A percentile compares a stretch with the other conserved stretches of the same genome.
Conservation (phyloP, 2,113 vertebrate species). For the Petrocephalus zakoni region DNA sequence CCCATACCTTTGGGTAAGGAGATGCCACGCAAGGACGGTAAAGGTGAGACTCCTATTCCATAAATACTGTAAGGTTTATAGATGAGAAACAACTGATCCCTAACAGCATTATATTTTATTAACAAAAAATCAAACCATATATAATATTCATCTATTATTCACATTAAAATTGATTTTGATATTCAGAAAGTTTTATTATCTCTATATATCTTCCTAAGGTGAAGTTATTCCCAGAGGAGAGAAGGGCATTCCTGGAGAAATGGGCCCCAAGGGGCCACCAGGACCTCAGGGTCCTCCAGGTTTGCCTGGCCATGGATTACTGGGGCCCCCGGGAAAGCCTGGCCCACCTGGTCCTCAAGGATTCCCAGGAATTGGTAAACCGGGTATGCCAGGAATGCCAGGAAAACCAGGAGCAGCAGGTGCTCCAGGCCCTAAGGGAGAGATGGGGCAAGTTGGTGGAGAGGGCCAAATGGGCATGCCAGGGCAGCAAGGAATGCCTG, state of each 20-base stretch:
- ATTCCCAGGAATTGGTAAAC: slow-evolving; percentile 82
- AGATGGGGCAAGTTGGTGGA: slow-evolving; percentile 79
- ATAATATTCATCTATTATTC: background rate
- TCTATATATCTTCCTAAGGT: slow-evolving; percentile 39
- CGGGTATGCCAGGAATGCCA: slow-evolving; percentile 81
- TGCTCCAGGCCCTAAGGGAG: slow-evolving; percentile 75
- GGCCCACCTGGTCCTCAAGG: slow-evolving; percentile 67
- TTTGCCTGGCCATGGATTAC: slow-evolving; percentile 68
- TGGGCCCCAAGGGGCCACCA: slow-evolving; percentile 59
- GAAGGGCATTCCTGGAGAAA: slow-evolving; percentile 77
- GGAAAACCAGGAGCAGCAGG: slow-evolving; percentile 83
- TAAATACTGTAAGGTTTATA: background rate
- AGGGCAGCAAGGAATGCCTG: slow-evolving; percentile 77
- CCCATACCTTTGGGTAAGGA: slow-evolving; percentile 80
- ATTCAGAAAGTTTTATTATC: background rate
- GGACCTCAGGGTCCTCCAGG: slow-evolving; percentile 82
- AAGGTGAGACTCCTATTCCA: slow-evolving; percentile 65
- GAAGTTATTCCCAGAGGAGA: slow-evolving; percentile 78
- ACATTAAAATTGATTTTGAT: background rate
- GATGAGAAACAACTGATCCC: background rate
- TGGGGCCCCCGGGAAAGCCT: slow-evolving; percentile 77
- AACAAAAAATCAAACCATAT: background rate
- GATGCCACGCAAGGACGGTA: slow-evolving; percentile 75
- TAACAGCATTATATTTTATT: background rate
- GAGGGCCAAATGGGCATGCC: slow-evolving; percentile 75